Evolutionary conservation across 2,113 vertebrate genomes (phyloP), one percentile per base, ranked within the genome.

Genomic region (Passerina amoena): DNA sequence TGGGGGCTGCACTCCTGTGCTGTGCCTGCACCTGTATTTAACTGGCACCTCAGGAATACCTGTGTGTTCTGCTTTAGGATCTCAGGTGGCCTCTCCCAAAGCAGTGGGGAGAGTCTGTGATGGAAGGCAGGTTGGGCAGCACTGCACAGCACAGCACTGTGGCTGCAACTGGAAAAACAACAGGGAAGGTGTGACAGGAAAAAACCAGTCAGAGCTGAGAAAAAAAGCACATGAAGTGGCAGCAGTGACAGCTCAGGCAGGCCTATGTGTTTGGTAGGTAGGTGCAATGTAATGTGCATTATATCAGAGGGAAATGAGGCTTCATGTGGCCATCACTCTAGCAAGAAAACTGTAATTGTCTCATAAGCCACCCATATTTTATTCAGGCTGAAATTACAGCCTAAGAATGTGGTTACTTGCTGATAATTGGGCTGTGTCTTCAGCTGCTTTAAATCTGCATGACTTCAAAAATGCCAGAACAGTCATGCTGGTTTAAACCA

Each of bases 1-100:
- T 5, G 7, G 11, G 9, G 17, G 20, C 38, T 12, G 11, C 14
- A 12, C 2, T 11, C 14, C 3, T 10, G 22, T 22, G 14, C 12
- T 70, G 37, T 70, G 17, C 25, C 48, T 44, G 25, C 8, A 7
- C 22, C 56, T 38, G 22, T 27, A 30, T 71, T 78, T 25, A 30
- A 11, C 30, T 63, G 27, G 7, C 45, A 22, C 44, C 11, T 31
- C 27, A 22, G 11, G 15, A 11, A 47, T 50, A 31, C 7, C 21
- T 66, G 23, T 54, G 30, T 3, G 2, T 56, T 11, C 14, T 82
- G 25, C 61, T 38, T 68, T 71, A 11, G 44, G 28, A 59, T 12
- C 5, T 70, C 42, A n/a, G 30, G 11, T 31, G 16, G 8, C n/a
- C 24, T 51, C 33, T 80, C 12, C 50, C 54, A 12, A 38, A 70